These are phyloP conservation scores for Neoaliturus tenellus DNA, from an alignment of 2,888 invertebrate species.

Conservation along the genomic window DNA sequence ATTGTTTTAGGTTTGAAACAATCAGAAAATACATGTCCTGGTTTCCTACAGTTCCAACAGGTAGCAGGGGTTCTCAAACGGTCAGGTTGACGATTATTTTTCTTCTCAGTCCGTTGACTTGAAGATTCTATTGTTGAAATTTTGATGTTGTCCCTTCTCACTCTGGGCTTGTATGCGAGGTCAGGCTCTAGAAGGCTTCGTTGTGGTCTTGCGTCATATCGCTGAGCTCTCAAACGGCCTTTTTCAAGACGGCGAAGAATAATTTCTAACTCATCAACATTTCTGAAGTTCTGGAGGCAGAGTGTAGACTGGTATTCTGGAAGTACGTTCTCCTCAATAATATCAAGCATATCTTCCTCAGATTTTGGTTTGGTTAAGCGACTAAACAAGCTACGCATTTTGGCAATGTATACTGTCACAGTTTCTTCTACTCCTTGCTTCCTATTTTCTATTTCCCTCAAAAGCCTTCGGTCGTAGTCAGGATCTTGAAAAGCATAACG, in stretches of 20 bases:
- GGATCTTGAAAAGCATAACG: background rate
- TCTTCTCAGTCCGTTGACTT: background rate
- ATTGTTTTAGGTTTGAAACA: background rate
- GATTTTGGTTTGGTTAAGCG: conserved; percentile 6
- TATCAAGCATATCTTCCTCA: background rate
- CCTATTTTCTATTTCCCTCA: background rate
- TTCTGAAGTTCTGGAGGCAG: background rate
- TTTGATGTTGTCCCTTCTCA: background rate
- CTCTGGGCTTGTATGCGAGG: background rate
- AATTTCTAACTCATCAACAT: background rate
- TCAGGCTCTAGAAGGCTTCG: background rate
- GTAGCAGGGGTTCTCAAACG: background rate
- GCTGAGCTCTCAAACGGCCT: background rate
- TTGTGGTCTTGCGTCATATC: background rate
- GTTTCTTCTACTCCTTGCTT: background rate
- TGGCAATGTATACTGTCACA: background rate
- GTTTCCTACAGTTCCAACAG: background rate
- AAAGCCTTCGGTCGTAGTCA: background rate
- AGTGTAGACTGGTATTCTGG: background rate
- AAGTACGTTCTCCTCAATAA: conserved; percentile 17
- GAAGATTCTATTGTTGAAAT: background rate
- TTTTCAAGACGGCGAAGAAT: background rate
- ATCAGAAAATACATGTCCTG: background rate
- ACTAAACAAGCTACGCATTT: conserved; percentile 14
- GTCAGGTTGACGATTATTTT: background rate